Evolutionary conservation across 1,140 invertebrate species (phyloP).

Genomic region (Bombyx mori): ASM3026992v2 NC_085121.1:9159501-9160000

Average conservation of each 20-base stretch:
- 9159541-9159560: conserved; percentile 33
- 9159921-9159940: not conserved
- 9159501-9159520: too few species aligned
- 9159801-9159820: conserved; percentile 40
- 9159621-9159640: conserved; percentile 19
- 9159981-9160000: too few species aligned
- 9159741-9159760: too few species aligned
- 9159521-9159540: conserved; percentile 12
- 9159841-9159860: conserved; percentile 28
- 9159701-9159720: conserved; percentile 12
- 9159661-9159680: conserved; percentile 46
- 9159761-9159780: conserved; percentile 27
- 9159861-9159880: conserved; percentile 32
- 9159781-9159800: conserved; percentile 27
- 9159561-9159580: conserved; percentile 41
- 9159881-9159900: conserved; percentile 36
- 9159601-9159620: conserved; percentile 30
- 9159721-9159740: not conserved
- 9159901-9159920: not conserved
- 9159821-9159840: conserved; percentile 30
- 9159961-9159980: too few species aligned
- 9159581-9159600: conserved; percentile 47
- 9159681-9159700: conserved; percentile 52
- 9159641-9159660: conserved; percentile 53
- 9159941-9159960: not conserved